Evolutionary conservation across 1,140 invertebrate species (phyloP).

Genomic region (Tyrophagus putrescentiae): DNA sequence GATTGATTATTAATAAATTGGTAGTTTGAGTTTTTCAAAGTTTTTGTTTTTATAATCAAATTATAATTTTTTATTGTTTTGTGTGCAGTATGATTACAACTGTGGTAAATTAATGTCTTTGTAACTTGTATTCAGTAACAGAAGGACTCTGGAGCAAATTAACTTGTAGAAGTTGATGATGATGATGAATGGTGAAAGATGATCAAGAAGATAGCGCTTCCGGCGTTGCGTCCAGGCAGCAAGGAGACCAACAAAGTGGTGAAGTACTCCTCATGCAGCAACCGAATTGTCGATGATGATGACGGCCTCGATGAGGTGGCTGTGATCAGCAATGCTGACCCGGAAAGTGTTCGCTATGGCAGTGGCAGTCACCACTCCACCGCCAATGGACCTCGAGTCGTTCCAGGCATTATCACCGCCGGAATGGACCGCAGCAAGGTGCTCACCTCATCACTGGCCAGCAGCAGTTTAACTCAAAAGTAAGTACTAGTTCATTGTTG

Average conservation of each 20-base stretch:
- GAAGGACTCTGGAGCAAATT: too few relatives aligned
- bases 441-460: constrained; percentile 32
- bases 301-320: constrained; percentile 61
- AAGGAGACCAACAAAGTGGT: constrained; percentile 31
- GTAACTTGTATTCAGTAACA: too few relatives aligned
- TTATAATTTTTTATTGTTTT: too few relatives aligned
- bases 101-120: too few relatives aligned
- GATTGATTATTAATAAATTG: too few relatives aligned
- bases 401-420: constrained; percentile 46
- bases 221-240: constrained; percentile 24
- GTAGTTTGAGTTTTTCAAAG: too few relatives aligned
- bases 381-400: constrained; percentile 47
- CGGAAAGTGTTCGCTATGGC: constrained; percentile 45
- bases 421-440: constrained; percentile 32
- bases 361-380: constrained; percentile 35
- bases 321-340: constrained; percentile 45
- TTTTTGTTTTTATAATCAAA: too few relatives aligned
- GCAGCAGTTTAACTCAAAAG: constrained; percentile 16
- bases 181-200: background rate
- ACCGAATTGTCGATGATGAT: constrained; percentile 31
- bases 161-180: too few relatives aligned
- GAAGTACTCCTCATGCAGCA: constrained; percentile 37
- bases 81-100: too few relatives aligned
- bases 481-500: background rate
- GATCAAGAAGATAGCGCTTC: constrained; percentile 18